Evolutionary conservation across 2,113 vertebrate species (phyloP).

Genomic region (Xiphias gladius): DNA sequence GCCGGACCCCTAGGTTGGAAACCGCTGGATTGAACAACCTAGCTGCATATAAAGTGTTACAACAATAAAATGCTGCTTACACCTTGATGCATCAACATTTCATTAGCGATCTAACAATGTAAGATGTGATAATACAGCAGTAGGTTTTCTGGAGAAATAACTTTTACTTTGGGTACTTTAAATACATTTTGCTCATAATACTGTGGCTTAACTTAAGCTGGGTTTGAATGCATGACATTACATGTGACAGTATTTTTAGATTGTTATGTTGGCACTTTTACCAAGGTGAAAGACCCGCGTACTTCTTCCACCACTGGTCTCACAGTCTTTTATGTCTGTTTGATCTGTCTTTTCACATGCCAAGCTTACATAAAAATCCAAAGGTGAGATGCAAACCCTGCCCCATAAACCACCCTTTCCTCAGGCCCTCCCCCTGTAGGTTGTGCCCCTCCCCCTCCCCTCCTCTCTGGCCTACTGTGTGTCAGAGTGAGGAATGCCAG

Average conservation of each 20-base stretch:
- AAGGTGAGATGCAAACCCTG: constrained; percentile 27
- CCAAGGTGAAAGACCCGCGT: neutral
- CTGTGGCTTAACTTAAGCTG: too few relatives aligned
- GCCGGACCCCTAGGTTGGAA: neutral
- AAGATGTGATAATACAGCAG: neutral
- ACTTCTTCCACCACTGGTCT: neutral
- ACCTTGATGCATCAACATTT: neutral
- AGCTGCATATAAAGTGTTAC: neutral
- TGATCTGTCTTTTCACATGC: neutral
- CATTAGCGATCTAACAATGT: neutral
- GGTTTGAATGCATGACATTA: neutral
- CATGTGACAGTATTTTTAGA: neutral
- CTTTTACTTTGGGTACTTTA: neutral
- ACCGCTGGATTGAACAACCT: neutral
- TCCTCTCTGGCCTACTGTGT: constrained; percentile 49
- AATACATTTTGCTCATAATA: neutral
- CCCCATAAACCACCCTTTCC: neutral
- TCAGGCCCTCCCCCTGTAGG: constrained; percentile 30
- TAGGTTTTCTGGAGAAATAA: neutral
- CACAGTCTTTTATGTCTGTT: neutral
- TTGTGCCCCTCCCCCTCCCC: constrained; percentile 27
- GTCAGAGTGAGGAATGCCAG: constrained; percentile 77
- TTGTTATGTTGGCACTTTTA: neutral
- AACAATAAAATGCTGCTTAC: neutral
- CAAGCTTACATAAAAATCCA: constrained; percentile 17